Percentiles rank a stretch among this genome's conserved stretches.
Conservation (phyloP, 2,113 vertebrate genomes). For the Chelonoidis abingdonii region DNA sequence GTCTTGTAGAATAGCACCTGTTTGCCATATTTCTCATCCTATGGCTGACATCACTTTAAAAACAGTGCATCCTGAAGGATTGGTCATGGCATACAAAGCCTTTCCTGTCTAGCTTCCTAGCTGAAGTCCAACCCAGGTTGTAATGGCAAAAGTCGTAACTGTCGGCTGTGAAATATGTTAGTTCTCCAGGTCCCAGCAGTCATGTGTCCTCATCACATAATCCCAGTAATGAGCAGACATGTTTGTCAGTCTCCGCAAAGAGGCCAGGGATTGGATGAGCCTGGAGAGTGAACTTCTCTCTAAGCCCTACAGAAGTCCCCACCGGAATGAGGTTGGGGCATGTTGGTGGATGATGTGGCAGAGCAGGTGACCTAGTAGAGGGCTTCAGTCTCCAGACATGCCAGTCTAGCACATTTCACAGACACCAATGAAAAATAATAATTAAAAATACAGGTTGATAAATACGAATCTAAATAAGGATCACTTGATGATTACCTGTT, state of each 20-base stretch:
- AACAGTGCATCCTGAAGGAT: neutral
- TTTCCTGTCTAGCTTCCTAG: neutral
- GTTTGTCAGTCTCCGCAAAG: accelerated
- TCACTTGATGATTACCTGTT: too few species aligned
- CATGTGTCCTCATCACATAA: neutral
- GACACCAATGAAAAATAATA: neutral
- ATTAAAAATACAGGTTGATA: neutral
- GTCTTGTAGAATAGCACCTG: neutral
- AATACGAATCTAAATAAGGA: neutral
- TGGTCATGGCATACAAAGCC: neutral
- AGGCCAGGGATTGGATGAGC: neutral
- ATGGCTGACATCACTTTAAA: neutral
- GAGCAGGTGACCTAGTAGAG: neutral
- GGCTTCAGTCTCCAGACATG: neutral
- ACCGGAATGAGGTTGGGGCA: accelerated
- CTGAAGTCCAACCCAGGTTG: neutral
- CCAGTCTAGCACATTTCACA: neutral
- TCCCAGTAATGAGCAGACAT: neutral
- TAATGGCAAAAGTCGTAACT: neutral
- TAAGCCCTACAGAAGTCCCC: accelerated
- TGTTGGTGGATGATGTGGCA: accelerated
- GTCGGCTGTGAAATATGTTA: neutral
- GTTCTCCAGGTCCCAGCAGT: neutral
- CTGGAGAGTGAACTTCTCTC: neutral
- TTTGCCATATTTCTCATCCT: neutral